Conservation (phyloP, 2,888 invertebrate genomes). For the Cinara cedri region DNA sequence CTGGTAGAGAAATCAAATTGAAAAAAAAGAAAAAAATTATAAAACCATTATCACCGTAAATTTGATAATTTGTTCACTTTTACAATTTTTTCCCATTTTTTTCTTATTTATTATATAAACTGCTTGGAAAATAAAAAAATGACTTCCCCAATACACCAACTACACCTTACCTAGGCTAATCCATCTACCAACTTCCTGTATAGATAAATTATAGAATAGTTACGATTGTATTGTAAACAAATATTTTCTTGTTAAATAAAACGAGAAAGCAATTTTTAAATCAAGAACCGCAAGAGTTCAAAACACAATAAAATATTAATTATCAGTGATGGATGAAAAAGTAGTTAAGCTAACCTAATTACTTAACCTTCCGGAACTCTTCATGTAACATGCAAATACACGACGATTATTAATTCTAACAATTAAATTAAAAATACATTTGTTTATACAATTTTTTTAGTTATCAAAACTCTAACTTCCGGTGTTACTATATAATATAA, state of each 20-base stretch:
- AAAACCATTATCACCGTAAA: too few species aligned
- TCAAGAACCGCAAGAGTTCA: slow-evolving; percentile 7
- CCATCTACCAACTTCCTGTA: too few species aligned
- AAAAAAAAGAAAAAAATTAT: too few species aligned
- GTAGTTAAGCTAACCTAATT: neutral
- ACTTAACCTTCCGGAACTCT: slow-evolving; percentile 18
- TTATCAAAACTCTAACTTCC: neutral
- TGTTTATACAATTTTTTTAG: neutral
- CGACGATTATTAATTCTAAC: neutral
- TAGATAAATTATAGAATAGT: neutral
- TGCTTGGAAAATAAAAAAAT: too few species aligned
- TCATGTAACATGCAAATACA: neutral
- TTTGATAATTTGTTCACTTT: too few species aligned
- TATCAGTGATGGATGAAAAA: neutral
- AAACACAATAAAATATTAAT: neutral
- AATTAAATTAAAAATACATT: neutral
- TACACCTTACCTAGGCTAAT: too few species aligned
- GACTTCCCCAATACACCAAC: too few species aligned
- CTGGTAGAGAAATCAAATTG: too few species aligned
- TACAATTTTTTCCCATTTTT: too few species aligned
- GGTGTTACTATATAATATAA: too few species aligned
- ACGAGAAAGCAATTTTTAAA: slow-evolving; percentile 8
- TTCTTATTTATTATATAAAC: too few species aligned
- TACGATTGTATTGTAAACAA: neutral
- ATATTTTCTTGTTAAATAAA: neutral